Evolutionary conservation across 2,113 vertebrate genomes (phyloP), one percentile per base, ranked within the genome.

Genomic region (Pampusana beccarii): DNA sequence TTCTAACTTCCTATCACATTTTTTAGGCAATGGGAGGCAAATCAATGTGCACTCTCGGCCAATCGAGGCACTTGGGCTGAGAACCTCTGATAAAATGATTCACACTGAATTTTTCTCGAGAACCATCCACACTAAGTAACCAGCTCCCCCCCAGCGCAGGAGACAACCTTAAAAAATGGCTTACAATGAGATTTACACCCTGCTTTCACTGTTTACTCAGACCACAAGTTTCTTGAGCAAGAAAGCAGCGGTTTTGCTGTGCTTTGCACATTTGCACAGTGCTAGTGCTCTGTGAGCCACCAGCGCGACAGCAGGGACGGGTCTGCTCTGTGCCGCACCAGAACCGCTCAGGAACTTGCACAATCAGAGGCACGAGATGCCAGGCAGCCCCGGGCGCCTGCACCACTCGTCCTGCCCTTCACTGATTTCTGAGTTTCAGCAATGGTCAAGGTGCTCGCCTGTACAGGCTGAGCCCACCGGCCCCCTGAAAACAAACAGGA

Each of bases 201-300:
- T 51, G 28, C 5, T 90, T 72, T 82, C n/a, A 36, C 18, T 26
- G 9, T 21, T 75, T 44, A 23, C 40, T 83, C 24, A 57, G 31
- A 79, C 9, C 44, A 46, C 53, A 67, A 34, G 13, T 33, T 70
- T 38, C 51, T 50, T 20, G 24, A 51, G 74, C 0, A 0, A 73
- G 58, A 31, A 85, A 46, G 66, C 0, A 0, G 44, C 0, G 0
- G 5, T n/a, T 88, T 42, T 56, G 69, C 56, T 58, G 28, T 10
- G 29, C 20, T 88, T 40, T 53, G 42, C 46, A 38, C 1, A 0
- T 54, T 25, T 51, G 36, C 20, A 33, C 29, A 56, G 36, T 10
- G 50, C 44, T 66, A 1, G 34, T n/a, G 19, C 6, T 18, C 17
- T 11, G 31, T 0, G 0, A 92, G 34, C 33, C 83, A 46, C 58